phyloP scores from a whole-genome alignment of 2,888 invertebrate genomes.

The Molorchus minor region DNA sequence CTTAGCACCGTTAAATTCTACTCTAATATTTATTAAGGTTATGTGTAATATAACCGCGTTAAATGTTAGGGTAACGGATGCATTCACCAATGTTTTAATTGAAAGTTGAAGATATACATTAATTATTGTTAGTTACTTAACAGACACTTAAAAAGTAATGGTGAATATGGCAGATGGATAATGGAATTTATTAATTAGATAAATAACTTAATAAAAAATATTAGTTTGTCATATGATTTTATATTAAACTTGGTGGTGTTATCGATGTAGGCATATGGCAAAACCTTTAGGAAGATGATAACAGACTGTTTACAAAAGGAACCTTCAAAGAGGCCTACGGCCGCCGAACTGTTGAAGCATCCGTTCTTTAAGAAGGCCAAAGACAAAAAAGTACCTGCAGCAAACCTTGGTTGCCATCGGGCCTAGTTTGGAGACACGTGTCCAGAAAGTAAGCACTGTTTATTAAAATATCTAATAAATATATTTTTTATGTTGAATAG shows the following conservation, averaged over 20 bases:
- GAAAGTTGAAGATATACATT: too few relatives aligned
- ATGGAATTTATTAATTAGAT: too few relatives aligned
- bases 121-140: too few relatives aligned
- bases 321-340: constrained; percentile 92
- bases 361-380: constrained; percentile 98
- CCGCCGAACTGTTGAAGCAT: constrained; percentile 94
- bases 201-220: too few relatives aligned
- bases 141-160: too few relatives aligned
- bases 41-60: too few relatives aligned
- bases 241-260: too few relatives aligned
- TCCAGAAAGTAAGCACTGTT: constrained; percentile 77
- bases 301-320: constrained; percentile 96
- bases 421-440: constrained; percentile 88
- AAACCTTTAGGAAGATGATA: constrained; percentile 97
- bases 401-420: constrained; percentile 86
- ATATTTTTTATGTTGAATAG: too few relatives aligned
- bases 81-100: too few relatives aligned
- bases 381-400: constrained; percentile 86
- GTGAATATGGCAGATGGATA: too few relatives aligned
- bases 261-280: constrained; percentile 80
- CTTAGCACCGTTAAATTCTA: not conserved
- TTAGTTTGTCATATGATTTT: too few relatives aligned
- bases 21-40: not conserved
- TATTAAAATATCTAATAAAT: constrained; percentile 7
- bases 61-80: too few relatives aligned